Base-by-base conservation (phyloP, 2,113 vertebrate genomes). In the Amphiprion ocellaris region DNA sequence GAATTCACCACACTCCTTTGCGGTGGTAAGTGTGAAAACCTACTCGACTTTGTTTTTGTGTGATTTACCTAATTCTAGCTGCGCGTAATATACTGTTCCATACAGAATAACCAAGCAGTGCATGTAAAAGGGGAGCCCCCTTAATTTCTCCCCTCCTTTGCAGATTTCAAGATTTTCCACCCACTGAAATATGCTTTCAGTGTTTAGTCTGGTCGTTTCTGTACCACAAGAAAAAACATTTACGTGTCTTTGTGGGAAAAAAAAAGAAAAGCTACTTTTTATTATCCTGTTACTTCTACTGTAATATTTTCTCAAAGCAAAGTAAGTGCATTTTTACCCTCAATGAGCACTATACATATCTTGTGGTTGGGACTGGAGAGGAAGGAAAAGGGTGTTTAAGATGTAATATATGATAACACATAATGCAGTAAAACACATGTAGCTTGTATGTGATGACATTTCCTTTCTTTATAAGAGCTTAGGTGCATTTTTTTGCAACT, bases 71-170 rank as follows among this genome's bases (percentile, higher is more conserved):
- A 10, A 12, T 69, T 81, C 64, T 62, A 50, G 26, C 4, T 60
- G 44, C 23, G 19, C 46, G 37, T 14, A 58, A 46, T 62, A 53
- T 26, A 60, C 49, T 58, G 30, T 70, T 84, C 26, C 39, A 62
- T 55, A 47, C 16, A 52, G 41, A 56, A 33, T 80, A 82, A 90
- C 46, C 58, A 64, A 62, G 78, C 47, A 68, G 37, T 47, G 62
- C 66, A 11, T 52, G 7, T 37, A 9, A 46, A 19, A 81, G 91
- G 95, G 95, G 87, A 88, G 68, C 58, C 91, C 93, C 94, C 94
- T 83, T 69, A n/a, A 46, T 83, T 89, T 93, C 75, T 90, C 92
- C 93, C 93, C 84, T 74, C 72, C 82, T 87, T 80, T 83, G 73
- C 79, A 90, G 52, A 92, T 70, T 75, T 82, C 7, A 74, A 85